Percentiles rank a stretch among this genome's conserved stretches.
Evolutionary conservation across 2,113 vertebrate species (phyloP).

Genomic region (Elanoides forficatus): DNA sequence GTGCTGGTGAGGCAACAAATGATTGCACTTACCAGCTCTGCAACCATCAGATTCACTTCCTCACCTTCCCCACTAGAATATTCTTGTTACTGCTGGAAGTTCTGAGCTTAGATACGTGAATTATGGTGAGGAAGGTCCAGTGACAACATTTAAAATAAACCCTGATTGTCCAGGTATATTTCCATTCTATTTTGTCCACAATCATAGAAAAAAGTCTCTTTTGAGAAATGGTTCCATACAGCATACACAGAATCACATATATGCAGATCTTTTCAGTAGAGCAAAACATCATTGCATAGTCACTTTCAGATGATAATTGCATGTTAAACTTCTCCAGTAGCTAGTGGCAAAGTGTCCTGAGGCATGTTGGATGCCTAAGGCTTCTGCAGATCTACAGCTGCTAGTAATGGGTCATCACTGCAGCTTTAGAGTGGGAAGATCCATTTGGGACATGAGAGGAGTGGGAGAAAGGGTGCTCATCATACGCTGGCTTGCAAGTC

Average conservation of each 20-base stretch:
- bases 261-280: not conserved
- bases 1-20: not conserved
- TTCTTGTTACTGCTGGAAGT: not conserved
- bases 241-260: accelerated
- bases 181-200: not conserved
- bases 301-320: not conserved
- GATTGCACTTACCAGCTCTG: not conserved
- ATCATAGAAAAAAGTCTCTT: too few species aligned
- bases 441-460: not conserved
- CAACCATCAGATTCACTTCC: not conserved
- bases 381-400: not conserved
- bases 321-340: not conserved
- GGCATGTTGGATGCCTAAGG: not conserved
- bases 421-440: not conserved
- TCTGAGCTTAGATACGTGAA: not conserved
- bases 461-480: not conserved
- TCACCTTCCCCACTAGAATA: not conserved
- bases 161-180: not conserved
- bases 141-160: not conserved
- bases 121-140: not conserved
- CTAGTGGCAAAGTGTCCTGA: not conserved
- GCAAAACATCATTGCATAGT: accelerated
- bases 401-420: not conserved
- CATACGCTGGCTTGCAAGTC: accelerated
- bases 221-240: not conserved